These are phyloP conservation scores for Anseranas semipalmata DNA, from an alignment of 2,113 vertebrate species.

Conservation along the genomic window DNA sequence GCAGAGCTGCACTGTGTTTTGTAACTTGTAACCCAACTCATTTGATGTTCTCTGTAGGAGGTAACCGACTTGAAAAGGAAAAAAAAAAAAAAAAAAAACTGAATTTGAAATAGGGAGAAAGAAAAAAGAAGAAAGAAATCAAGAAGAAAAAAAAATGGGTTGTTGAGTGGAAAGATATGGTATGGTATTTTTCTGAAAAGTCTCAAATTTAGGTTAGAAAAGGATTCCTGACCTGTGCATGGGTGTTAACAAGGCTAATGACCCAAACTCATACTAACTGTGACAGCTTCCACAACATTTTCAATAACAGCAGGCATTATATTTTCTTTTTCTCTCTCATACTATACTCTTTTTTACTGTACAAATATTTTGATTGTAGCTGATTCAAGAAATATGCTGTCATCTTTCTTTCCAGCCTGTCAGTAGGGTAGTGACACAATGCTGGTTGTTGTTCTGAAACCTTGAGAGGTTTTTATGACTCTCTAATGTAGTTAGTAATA, in stretches of 20 bases:
- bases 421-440: neutral
- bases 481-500: neutral
- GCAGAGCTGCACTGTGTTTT: neutral
- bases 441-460: conserved; percentile 13
- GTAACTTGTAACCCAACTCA: neutral
- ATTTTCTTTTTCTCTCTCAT: conserved; percentile 2
- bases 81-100: neutral
- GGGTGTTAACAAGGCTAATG: neutral
- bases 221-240: neutral
- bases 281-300: neutral
- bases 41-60: neutral
- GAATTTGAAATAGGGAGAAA: neutral
- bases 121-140: neutral
- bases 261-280: neutral
- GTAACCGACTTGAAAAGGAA: neutral
- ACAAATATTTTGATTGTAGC: conserved; percentile 27
- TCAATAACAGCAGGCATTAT: neutral
- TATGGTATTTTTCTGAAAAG: conserved; percentile 11
- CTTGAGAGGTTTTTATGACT: neutral
- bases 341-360: neutral
- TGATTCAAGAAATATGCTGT: neutral
- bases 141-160: neutral
- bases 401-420: neutral
- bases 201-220: neutral
- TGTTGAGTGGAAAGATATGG: neutral